Conservation (phyloP, 92 coral and sea anemone genomes). For the Epizoanthus scotinus region DNA sequence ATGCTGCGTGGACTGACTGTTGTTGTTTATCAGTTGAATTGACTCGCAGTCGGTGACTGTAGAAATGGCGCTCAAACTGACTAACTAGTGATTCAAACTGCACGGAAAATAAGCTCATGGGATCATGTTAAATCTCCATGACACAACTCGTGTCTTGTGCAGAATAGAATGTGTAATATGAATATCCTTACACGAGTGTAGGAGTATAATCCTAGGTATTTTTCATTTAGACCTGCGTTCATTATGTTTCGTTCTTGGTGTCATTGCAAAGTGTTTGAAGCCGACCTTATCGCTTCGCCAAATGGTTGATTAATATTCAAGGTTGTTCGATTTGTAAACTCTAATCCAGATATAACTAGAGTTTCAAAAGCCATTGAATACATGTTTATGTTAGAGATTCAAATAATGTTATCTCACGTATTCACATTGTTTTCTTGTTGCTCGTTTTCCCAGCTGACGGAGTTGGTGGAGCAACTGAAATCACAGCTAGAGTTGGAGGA, state of each 20-base stretch:
- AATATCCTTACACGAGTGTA: too few species aligned
- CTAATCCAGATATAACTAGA: not conserved
- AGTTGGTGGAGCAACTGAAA: conserved; percentile 90
- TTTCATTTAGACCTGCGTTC: not conserved
- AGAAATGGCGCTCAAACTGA: conserved; percentile 16
- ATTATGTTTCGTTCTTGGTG: conserved; percentile 15
- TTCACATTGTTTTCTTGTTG: conserved; percentile 1
- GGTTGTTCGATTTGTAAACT: not conserved
- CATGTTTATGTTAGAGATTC: conserved; percentile 4
- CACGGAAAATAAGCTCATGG: not conserved
- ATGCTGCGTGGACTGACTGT: conserved; percentile 4
- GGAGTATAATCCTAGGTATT: too few species aligned
- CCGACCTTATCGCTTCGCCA: not conserved
- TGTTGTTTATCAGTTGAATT: conserved; percentile 25
- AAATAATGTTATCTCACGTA: not conserved
- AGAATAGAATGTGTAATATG: conserved; percentile 8
- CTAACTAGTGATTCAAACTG: not conserved
- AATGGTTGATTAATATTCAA: not conserved
- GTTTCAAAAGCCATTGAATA: not conserved
- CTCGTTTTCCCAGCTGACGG: conserved; percentile 78
- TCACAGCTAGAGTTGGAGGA: conserved; percentile 94
- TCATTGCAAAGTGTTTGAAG: not conserved
- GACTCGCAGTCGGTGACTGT: not conserved
- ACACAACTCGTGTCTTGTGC: not conserved
- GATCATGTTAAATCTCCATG: not conserved